Base-by-base conservation (phyloP, 2,797 vertebrate species). In the Chelonia mydas region DNA sequence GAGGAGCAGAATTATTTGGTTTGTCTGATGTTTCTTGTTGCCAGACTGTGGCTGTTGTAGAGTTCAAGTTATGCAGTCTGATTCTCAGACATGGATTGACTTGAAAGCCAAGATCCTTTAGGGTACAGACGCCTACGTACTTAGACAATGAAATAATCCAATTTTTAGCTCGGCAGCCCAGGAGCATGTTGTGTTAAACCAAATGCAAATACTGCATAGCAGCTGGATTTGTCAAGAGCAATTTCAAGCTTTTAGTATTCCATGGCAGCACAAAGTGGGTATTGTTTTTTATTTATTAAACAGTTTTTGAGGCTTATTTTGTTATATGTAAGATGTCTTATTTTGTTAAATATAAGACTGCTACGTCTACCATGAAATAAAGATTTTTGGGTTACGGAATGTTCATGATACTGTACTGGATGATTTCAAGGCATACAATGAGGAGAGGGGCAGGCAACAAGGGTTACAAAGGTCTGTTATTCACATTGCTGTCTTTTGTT, bases 111-210 rank as follows among this genome's bases (percentile, higher is more conserved):
- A 45, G 89, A 80, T 81, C 84, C 0, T 2, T 88, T 76, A 68
- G 84, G 77, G 65, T 86, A 68, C 80, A 91, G 78, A 77, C 61
- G 74, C 90, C 6, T 5, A 76, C 88, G 57, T 86, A 16, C 45
- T 94, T 93, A 92, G 76, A 94, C 92, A 96, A 23, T 80, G 91
- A 94, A 96, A 94, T 93, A 89, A 95, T 90, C 96, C 53, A 1
- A 5, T 76, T 87, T 84, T 90, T 78, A 86, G 49, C 83, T 93
- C 2, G 2, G 86, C 53, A 88, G 47, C 79, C 89, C 79, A 92
- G 92, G 84, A 89, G 61, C 37, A 2, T 31, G 72, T 92, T 93
- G 65, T 89, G 85, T 76, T 91, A 72, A 81, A 55, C 33, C 55
- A 76, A 87, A 89, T 96, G 93, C 88, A 96, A 96, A 92, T 80